Base-by-base conservation (phyloP, 2,888 invertebrate species). In the Andrena dorsata region DNA sequence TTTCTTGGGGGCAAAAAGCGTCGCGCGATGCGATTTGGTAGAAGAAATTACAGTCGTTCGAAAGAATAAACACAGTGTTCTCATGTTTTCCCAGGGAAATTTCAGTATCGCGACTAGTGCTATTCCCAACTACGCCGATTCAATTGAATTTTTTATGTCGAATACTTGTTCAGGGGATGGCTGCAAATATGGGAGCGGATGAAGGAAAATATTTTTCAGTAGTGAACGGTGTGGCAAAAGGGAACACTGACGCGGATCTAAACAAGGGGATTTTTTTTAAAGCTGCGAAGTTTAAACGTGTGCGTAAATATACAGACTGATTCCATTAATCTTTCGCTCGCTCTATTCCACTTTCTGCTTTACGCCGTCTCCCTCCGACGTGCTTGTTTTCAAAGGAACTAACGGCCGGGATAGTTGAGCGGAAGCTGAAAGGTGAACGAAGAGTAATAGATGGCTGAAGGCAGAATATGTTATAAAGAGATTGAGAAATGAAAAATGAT, bases 401-500 rank as follows among this genome's bases (percentile, higher is more conserved):
- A 83, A 70, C 84, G 69, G 84, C 68, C 68, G 77, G 68, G 69
- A 75, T 76, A 80, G 84, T 83, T 77, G 75, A 80, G 64, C 83
- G 71, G 75, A 80, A 83, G 83, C 76, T 76, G 84, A 80, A 85
- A 80, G 77, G 77, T 68, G 84, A 83, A 83, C 72, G 84, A 84
- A 84, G 83, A 84, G 83, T 84, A 83, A 84, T 84, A 83, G 83
- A 83, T 78, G 76, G 65, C 23, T 69, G 76, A 76, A 63, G 68
- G 79, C 76, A 83, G 83, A 84, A 83, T 83, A 83, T 83, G 83
- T 61, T 83, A 72, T 82, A 83, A 83, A 78, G 83, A 82, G 83
- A 78, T 82, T 78, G 83, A 68, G 75, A 78, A 78, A 83, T 83
- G 83, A 83, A 83, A 82, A 82, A 83, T 83, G 83, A 72, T 75